phyloP scores from a whole-genome alignment of 2,113 vertebrate genomes.

The Diadophis punctatus region DNA sequence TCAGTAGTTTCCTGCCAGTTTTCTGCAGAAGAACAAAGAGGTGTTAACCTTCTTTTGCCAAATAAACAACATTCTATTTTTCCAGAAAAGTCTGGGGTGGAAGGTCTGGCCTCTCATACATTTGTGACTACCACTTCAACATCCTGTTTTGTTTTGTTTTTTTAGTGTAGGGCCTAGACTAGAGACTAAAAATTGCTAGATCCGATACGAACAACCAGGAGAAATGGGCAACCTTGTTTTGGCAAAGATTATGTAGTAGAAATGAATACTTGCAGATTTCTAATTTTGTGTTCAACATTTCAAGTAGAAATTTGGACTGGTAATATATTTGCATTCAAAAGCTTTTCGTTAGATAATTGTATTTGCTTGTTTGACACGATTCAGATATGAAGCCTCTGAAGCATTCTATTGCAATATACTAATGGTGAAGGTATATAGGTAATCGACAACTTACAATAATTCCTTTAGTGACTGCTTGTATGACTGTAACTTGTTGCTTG shows the following conservation, averaged over 20 bases:
- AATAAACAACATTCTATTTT: not conserved
- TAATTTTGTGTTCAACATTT: not conserved
- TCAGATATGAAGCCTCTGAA: not conserved
- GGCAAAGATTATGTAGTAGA: not conserved
- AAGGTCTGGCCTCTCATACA: not conserved
- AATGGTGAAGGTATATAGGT: not conserved
- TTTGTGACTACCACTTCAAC: not conserved
- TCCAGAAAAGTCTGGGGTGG: not conserved
- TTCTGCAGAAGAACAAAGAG: not conserved
- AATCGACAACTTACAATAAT: not conserved
- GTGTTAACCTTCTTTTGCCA: not conserved
- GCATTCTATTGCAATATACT: not conserved
- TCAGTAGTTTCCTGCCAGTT: not conserved
- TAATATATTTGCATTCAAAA: not conserved
- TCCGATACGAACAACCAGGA: not conserved
- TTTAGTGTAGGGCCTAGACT: not conserved
- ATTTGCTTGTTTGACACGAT: not conserved
- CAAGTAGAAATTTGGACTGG: not conserved
- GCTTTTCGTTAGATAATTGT: not conserved
- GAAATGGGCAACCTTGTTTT: not conserved
- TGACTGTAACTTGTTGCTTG: too few species aligned
- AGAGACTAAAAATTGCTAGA: not conserved
- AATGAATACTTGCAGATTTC: not conserved
- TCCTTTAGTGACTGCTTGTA: not conserved
- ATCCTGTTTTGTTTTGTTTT: not conserved